phyloP scores from a whole-genome alignment of 2,888 invertebrate genomes.

The Sinohyriopsis cumingii region DNA sequence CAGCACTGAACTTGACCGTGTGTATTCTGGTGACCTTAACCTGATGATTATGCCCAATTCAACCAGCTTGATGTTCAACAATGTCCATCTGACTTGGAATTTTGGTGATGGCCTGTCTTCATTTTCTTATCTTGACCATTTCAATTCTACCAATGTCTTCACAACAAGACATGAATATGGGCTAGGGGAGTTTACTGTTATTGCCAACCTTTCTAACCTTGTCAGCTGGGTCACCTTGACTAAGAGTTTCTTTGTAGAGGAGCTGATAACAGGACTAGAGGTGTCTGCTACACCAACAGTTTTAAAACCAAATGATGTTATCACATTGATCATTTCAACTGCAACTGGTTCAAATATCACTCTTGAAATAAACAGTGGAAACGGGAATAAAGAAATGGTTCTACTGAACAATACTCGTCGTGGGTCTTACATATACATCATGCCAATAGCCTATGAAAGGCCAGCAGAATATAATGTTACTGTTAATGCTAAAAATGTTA shows the following conservation, averaged over 20 bases:
- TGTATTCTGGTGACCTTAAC: conserved; percentile 23
- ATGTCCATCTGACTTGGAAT: conserved; percentile 17
- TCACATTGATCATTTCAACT: conserved; percentile 27
- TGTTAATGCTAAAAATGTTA: conserved; percentile 29
- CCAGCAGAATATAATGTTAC: conserved; percentile 28
- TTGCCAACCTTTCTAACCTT: conserved; percentile 37
- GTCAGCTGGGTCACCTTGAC: conserved; percentile 29
- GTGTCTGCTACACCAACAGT: conserved; percentile 17
- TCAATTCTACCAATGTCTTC: conserved; percentile 7
- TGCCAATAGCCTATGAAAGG: conserved; percentile 17
- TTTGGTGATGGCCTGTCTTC: conserved; percentile 34
- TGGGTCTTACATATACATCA: conserved; percentile 24
- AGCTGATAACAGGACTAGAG: conserved; percentile 30
- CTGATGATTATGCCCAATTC: conserved; percentile 9
- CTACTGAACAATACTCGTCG: conserved; percentile 25
- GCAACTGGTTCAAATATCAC: conserved; percentile 39
- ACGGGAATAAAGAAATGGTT: conserved; percentile 17
- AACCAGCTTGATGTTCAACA: conserved; percentile 6
- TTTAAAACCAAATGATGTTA: conserved; percentile 21
- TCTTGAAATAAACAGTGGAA: conserved; percentile 26
- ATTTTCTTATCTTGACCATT: conserved; percentile 3
- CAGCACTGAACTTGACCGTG: conserved; percentile 11
- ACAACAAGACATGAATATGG: conserved; percentile 25
- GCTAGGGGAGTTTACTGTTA: conserved; percentile 31
- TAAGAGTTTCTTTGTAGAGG: conserved; percentile 29